Conservation (phyloP, 2,888 invertebrate genomes). For the Baronia brevicornis region DNA sequence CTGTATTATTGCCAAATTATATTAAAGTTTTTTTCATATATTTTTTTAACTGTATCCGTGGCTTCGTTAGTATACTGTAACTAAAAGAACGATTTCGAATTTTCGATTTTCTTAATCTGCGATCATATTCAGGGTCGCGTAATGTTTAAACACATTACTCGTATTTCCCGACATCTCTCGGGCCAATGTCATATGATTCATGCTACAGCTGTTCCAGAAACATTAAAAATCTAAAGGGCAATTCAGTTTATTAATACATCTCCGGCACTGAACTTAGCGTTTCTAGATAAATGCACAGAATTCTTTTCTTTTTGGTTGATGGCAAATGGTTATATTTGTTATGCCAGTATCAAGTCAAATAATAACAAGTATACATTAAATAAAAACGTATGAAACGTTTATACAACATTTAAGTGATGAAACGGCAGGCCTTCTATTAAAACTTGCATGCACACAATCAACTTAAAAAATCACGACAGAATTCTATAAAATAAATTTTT, state of each 20-base stretch:
- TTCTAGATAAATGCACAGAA: too few relatives aligned
- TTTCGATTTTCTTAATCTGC: conserved; percentile 39
- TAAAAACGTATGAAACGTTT: too few relatives aligned
- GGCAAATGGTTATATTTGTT: too few relatives aligned
- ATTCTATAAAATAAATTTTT: too few relatives aligned
- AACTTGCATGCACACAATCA: too few relatives aligned
- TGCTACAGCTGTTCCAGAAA: conserved; percentile 58
- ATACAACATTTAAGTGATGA: too few relatives aligned
- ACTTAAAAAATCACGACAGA: too few relatives aligned
- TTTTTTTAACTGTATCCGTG: too few relatives aligned
- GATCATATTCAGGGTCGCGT: conserved; percentile 51
- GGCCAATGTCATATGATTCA: conserved; percentile 69
- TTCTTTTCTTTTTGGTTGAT: too few relatives aligned
- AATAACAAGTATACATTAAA: too few relatives aligned
- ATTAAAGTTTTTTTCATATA: conserved; percentile 7
- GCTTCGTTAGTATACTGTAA: conserved; percentile 8
- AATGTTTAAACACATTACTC: conserved; percentile 46
- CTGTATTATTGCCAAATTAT: conserved; percentile 51
- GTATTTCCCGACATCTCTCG: conserved; percentile 45
- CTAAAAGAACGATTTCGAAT: conserved; percentile 26
- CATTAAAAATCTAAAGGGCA: conserved; percentile 67
- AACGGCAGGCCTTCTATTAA: too few relatives aligned
- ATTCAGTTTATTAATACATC: conserved; percentile 49
- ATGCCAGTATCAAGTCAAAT: too few relatives aligned
- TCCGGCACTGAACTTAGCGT: conserved; percentile 36